Conservation (phyloP, 35 echinoderm and acorn worm genomes). For the Apostichopus californicus region DNA sequence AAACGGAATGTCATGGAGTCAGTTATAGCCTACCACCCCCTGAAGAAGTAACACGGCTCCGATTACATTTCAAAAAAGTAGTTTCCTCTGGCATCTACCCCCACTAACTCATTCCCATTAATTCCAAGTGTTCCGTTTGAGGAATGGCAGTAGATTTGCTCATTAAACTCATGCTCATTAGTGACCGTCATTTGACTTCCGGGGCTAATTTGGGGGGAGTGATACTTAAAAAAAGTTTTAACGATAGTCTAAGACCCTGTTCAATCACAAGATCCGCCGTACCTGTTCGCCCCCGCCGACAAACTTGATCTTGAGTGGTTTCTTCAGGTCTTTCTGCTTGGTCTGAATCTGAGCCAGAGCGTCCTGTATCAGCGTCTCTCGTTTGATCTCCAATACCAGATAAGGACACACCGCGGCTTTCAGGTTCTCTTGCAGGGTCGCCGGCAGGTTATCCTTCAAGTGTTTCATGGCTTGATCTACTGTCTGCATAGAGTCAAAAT, state of each 20-base stretch:
- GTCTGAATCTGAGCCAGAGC: constrained; percentile 85
- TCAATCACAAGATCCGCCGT: not conserved
- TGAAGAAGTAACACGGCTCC: no score
- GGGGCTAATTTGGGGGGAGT: no score
- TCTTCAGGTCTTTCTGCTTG: constrained; percentile 89
- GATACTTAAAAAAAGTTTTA: not conserved
- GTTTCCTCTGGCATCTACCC: no score
- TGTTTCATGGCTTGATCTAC: constrained; percentile 86
- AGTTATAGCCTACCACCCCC: no score
- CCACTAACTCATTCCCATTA: no score
- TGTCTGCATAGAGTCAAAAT: constrained; percentile 58
- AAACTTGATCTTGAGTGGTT: constrained; percentile 97
- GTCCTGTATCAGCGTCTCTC: constrained; percentile 80
- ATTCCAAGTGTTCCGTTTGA: no score
- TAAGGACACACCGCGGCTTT: constrained; percentile 90
- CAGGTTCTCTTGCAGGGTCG: constrained; percentile 68
- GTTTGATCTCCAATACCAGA: constrained; percentile 82
- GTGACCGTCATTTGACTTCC: no score
- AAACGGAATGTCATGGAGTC: no score
- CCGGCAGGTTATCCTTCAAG: constrained; percentile 42
- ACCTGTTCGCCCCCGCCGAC: constrained; percentile 99
- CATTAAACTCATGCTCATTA: no score
- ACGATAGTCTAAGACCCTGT: not conserved
- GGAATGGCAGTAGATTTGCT: no score
- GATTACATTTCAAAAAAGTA: no score